These are phyloP conservation scores for Leucoraja ocellata DNA, from an alignment of 2,797 vertebrate genomes.

Conservation along the genomic window DNA sequence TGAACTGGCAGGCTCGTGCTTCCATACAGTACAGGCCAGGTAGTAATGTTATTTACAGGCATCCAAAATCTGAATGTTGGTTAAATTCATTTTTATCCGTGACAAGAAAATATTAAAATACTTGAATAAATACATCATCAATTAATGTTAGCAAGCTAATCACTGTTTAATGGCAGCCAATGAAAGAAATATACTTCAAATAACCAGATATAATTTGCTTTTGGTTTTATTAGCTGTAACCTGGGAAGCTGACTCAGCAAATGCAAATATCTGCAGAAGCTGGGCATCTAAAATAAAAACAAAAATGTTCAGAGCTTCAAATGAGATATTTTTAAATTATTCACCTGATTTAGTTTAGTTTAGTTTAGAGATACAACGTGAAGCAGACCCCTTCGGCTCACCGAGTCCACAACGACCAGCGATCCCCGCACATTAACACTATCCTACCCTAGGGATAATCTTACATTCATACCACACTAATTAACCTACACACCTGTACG, in stretches of 20 bases:
- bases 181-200: background rate
- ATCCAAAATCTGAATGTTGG: constrained; percentile 42
- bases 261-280: too few relatives aligned
- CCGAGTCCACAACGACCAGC: too few relatives aligned
- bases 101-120: background rate
- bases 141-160: background rate
- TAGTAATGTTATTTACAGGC: constrained; percentile 44
- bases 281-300: too few relatives aligned
- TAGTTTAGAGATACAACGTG: too few relatives aligned
- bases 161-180: background rate
- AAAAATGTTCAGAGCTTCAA: background rate
- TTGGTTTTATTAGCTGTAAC: background rate
- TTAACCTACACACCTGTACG: too few relatives aligned
- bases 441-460: too few relatives aligned
- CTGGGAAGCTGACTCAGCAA: background rate
- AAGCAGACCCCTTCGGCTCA: too few relatives aligned
- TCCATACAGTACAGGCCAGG: background rate
- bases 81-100: background rate
- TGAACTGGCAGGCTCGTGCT: background rate
- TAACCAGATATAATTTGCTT: background rate
- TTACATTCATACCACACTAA: too few relatives aligned
- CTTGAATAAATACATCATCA: background rate
- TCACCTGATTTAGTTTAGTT: background rate
- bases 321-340: background rate
- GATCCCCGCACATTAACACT: too few relatives aligned